Evolutionary conservation across 2,888 invertebrate species (phyloP).

Genomic region (Mellilla xanthometata): DNA sequence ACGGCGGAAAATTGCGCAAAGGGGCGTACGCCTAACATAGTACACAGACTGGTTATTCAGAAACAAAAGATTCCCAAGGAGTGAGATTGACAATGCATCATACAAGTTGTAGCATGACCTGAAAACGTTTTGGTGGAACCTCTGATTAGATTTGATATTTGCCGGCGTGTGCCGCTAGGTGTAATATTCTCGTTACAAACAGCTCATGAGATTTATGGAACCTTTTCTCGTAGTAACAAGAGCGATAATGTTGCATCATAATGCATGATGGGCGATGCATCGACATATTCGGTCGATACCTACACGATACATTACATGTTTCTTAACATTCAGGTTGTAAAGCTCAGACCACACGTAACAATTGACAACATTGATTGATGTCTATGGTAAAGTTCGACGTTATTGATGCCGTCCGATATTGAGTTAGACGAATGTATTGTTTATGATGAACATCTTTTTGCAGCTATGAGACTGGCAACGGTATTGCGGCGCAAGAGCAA

Average conservation of each 20-base stretch:
- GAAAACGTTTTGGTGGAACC: constrained; percentile 52
- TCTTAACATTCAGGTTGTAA: background rate
- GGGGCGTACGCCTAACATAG: constrained; percentile 14
- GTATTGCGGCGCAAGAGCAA: constrained; percentile 86
- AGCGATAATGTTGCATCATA: constrained; percentile 24
- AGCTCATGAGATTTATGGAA: constrained; percentile 42
- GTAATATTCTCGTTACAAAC: constrained; percentile 37
- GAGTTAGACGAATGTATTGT: background rate
- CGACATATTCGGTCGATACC: background rate
- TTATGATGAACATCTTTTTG: constrained; percentile 25
- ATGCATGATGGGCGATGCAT: constrained; percentile 12
- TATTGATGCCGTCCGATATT: constrained; percentile 14
- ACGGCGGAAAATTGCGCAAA: constrained; percentile 21
- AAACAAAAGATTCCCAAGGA: constrained; percentile 53
- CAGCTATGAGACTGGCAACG: constrained; percentile 89
- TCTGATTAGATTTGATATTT: constrained; percentile 66
- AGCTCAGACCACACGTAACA: constrained; percentile 2
- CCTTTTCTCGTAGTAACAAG: constrained; percentile 32
- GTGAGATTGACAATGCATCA: constrained; percentile 55
- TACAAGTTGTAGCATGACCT: constrained; percentile 40
- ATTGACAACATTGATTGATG: constrained; percentile 25
- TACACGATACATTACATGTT: background rate
- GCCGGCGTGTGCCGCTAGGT: constrained; percentile 37
- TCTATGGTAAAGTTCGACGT: constrained; percentile 20
- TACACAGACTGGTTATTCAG: constrained; percentile 18